phyloP scores from a whole-genome alignment of 1,140 invertebrate genomes.

The Diprion similis region DNA sequence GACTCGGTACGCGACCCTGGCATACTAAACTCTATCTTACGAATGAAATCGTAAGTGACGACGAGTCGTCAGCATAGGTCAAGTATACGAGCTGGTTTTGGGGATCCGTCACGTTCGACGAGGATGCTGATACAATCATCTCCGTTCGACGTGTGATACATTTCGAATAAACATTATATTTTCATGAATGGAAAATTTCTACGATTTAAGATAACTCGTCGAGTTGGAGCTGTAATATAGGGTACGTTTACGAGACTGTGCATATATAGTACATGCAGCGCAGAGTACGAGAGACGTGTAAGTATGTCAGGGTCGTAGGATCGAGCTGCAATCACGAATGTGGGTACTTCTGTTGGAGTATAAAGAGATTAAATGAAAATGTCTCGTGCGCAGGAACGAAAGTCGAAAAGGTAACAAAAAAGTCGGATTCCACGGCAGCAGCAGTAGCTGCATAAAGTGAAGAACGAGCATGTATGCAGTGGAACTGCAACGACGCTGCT shows the following conservation, averaged over 20 bases:
- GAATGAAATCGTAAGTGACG: neutral
- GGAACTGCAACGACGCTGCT: too few relatives aligned
- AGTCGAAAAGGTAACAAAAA: neutral
- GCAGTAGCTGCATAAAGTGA: too few relatives aligned
- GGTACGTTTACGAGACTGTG: neutral
- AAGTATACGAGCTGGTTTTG: too few relatives aligned
- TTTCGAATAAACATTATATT: too few relatives aligned
- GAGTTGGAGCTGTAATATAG: too few relatives aligned
- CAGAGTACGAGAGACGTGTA: neutral
- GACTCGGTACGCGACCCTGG: neutral
- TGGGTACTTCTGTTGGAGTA: neutral
- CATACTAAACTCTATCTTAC: neutral
- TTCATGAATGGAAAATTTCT: too few relatives aligned
- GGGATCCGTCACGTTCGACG: too few relatives aligned
- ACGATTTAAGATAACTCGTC: too few relatives aligned
- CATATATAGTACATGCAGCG: neutral
- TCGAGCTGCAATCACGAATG: neutral
- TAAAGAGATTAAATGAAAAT: neutral
- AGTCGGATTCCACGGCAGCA: neutral
- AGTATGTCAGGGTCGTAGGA: slow-evolving; percentile 1
- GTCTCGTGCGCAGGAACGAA: neutral
- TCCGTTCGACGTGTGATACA: too few relatives aligned
- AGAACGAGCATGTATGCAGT: too few relatives aligned
- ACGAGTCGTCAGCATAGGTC: too few relatives aligned
- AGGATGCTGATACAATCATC: too few relatives aligned